Base-by-base conservation (phyloP, 2,888 invertebrate genomes). In the Drosophila heteroneura region DNA sequence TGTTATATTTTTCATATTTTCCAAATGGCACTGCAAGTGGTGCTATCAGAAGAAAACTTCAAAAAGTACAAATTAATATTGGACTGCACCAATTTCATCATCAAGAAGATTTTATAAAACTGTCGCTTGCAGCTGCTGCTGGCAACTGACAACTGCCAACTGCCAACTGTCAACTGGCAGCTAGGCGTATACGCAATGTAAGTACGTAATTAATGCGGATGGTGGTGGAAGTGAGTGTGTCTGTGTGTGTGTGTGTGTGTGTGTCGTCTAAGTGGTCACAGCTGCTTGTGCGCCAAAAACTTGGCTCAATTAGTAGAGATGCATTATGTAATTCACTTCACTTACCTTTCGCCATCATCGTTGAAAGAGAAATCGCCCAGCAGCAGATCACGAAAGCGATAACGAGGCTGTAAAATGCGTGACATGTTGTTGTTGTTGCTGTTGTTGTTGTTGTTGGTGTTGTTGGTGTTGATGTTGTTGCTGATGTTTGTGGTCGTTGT, bases 331-430 rank as follows among this genome's bases (percentile, higher is more conserved):
- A 35, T 10, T 49, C 19, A 26, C 37, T 66, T 54, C 56, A 92
- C 94, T 94, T 93, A 97, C 97, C 97, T 96, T 95, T 96, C 96
- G 53, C 96, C 96, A 87, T 96, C 96, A 91, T 96, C 96, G 91
- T 95, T 96, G 93, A 96, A 96, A 22, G 96, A 96, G 92, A 96
- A 96, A 93, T 97, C 97, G 54, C 97, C 97, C 86, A 96, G 94
- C 86, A 97, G 95, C 82, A 97, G 95, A 93, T 97, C 97, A 77
- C 97, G 94, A 89, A 97, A 95, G 63, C 97, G 95, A 94, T 97
- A 97, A 78, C 97, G 94, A 53, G 96, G 96, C 53, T 96, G 92
- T 83, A 93, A 90, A 86, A 93, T 92, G 87, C 86, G 93, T 70
- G 88, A 83, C 71, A 83, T 80, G 84, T 84, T 80, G 83, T 66